Percentiles rank a stretch among this genome's conserved stretches.
These are phyloP conservation scores for Tetranychus urticae DNA, from an alignment of 1,140 invertebrate species.

Conservation along the genomic window DNA sequence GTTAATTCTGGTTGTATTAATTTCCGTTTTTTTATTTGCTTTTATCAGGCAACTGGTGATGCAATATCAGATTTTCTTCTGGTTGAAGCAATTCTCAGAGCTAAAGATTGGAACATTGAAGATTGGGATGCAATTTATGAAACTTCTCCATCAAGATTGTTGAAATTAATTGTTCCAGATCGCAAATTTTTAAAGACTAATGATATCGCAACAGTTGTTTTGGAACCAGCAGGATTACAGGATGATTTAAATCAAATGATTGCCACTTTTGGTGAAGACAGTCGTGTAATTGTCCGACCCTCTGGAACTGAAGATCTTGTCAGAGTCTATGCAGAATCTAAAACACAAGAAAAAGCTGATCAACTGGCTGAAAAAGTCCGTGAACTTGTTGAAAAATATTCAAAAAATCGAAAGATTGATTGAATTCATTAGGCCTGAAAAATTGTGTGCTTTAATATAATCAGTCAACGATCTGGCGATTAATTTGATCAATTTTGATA, in stretches of 20 bases:
- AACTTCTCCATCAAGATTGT: conserved; percentile 63
- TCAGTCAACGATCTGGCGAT: no score
- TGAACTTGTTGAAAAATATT: not conserved
- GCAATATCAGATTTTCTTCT: conserved; percentile 83
- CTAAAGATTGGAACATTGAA: conserved; percentile 44
- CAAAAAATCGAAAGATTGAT: no score
- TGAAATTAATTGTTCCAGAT: conserved; percentile 69
- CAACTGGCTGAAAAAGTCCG: conserved; percentile 43
- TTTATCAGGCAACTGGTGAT: conserved; percentile 63
- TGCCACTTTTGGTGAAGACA: conserved; percentile 22
- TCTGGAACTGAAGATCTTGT: conserved; percentile 95
- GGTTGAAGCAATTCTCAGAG: conserved; percentile 67
- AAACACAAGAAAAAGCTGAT: conserved; percentile 41
- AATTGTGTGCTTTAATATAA: no score
- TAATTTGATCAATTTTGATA: no score
- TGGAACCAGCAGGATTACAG: conserved; percentile 57
- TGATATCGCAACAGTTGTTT: conserved; percentile 56
- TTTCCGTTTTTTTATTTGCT: not conserved
- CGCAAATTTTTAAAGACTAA: conserved; percentile 54
- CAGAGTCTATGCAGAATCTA: conserved; percentile 81
- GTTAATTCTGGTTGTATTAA: not conserved
- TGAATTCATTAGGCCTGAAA: no score
- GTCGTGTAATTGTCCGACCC: conserved; percentile 31
- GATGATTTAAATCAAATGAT: conserved; percentile 47
- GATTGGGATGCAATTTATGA: conserved; percentile 57